These are phyloP conservation scores for Anabacerthia variegaticeps DNA, from an alignment of 2,797 vertebrate genomes.

Conservation along the genomic window DNA sequence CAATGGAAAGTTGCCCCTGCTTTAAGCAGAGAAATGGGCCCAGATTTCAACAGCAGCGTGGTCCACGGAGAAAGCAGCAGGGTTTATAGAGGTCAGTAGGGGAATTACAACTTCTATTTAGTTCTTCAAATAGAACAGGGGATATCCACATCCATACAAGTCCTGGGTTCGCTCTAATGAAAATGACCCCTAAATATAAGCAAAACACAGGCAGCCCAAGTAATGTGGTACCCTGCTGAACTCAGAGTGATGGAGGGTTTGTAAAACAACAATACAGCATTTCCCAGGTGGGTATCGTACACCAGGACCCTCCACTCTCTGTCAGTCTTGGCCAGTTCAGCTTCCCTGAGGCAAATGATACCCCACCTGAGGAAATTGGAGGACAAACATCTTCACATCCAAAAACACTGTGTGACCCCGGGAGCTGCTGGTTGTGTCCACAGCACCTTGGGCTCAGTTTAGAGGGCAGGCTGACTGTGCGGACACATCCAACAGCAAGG, in stretches of 20 bases:
- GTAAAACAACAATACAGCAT: background rate
- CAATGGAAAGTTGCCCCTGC: background rate
- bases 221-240: background rate
- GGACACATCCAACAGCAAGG: background rate
- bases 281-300: background rate
- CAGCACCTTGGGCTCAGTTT: background rate
- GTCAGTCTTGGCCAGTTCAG: background rate
- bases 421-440: background rate
- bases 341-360: background rate
- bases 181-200: background rate
- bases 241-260: background rate
- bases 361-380: background rate
- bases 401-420: fast-evolving
- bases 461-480: background rate
- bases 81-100: background rate
- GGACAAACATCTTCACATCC: background rate
- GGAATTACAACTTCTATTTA: background rate
- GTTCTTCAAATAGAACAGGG: background rate
- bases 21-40: background rate
- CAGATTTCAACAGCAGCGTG: background rate
- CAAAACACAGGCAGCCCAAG: background rate
- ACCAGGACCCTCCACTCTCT: background rate
- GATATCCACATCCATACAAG: background rate
- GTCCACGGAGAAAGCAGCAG: background rate
- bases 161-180: background rate